Evolutionary conservation across 2,797 vertebrate genomes (phyloP).

Genomic region (Coregonus ussuriensis): DNA sequence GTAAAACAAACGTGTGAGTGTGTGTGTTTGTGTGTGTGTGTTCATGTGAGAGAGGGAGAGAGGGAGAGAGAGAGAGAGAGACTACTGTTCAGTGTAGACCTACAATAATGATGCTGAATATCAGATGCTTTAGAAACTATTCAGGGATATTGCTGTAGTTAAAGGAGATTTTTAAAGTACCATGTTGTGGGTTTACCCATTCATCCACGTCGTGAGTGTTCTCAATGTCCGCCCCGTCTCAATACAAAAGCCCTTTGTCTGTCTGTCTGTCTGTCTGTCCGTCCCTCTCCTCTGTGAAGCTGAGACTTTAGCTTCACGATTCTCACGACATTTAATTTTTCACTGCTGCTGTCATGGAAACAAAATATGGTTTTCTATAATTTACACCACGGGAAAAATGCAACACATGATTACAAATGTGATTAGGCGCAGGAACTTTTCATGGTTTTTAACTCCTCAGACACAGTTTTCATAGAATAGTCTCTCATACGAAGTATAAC

Average conservation of each 20-base stretch:
- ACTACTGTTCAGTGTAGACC: not conserved
- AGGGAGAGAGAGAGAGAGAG: not conserved
- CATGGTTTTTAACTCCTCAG: no score
- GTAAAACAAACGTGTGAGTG: no score
- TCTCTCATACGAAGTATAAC: no score
- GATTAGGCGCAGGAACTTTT: not conserved
- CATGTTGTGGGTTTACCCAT: no score
- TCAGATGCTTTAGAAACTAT: not conserved
- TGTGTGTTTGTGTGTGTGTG: not conserved
- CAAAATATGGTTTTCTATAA: constrained; percentile 54
- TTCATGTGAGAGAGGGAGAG: not conserved
- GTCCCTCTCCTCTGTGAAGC: not conserved
- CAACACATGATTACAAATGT: constrained; percentile 3
- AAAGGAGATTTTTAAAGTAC: no score
- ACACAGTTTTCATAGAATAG: no score
- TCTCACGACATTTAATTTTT: constrained; percentile 42
- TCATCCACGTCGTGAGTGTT: no score
- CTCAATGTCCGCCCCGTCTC: no score
- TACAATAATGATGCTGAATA: not conserved
- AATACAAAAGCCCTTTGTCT: not conserved
- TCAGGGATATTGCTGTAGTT: not conserved
- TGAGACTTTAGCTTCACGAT: not conserved
- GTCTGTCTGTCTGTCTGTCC: constrained; percentile 20
- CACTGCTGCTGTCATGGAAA: constrained; percentile 60
- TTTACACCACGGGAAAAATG: constrained; percentile 42